A percentile compares a stretch with the other conserved stretches of the same genome.
Evolutionary conservation across 2,113 vertebrate species (phyloP).

Genomic region (Geococcyx californianus): DNA sequence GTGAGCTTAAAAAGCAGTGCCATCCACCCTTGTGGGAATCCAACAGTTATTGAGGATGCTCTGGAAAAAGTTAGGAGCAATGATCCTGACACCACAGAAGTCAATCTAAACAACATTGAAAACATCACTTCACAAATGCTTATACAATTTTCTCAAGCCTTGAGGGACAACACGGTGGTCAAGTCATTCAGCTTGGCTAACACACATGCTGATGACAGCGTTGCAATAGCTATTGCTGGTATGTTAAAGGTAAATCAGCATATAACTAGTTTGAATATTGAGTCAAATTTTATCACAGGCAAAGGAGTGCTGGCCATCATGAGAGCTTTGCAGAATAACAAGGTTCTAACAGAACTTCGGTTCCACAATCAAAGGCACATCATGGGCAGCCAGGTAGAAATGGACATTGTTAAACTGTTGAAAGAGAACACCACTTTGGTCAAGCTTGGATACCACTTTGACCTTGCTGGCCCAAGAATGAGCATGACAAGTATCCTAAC

Average conservation of each 20-base stretch:
- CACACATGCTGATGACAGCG: slow-evolving; percentile 88
- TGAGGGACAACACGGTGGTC: slow-evolving; percentile 86
- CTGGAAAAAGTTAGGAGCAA: slow-evolving; percentile 84
- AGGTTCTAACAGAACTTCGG: slow-evolving; percentile 88
- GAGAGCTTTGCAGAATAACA: slow-evolving; percentile 86
- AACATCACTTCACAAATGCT: slow-evolving; percentile 90
- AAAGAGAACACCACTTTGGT: slow-evolving; percentile 90
- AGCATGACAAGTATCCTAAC: slow-evolving; percentile 96
- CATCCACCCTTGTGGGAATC: slow-evolving; percentile 83
- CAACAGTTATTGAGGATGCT: slow-evolving; percentile 90
- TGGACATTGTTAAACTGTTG: slow-evolving; percentile 94
- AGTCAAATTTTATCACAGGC: slow-evolving; percentile 95
- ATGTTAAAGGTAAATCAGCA: slow-evolving; percentile 87
- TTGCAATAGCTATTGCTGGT: slow-evolving; percentile 86
- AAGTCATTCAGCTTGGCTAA: slow-evolving; percentile 90
- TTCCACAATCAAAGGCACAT: slow-evolving; percentile 99
- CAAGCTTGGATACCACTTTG: slow-evolving; percentile 94
- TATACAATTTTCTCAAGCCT: slow-evolving; percentile 86
- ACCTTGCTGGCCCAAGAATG: slow-evolving; percentile 94
- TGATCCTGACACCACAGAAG: slow-evolving; percentile 85
- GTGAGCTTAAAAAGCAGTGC: slow-evolving; percentile 36
- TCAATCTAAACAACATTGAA: slow-evolving; percentile 97
- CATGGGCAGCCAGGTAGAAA: slow-evolving; percentile 95
- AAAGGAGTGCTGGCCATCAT: slow-evolving; percentile 92
- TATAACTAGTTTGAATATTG: slow-evolving; percentile 89